These are phyloP conservation scores for Cheilosia soror DNA, from an alignment of 2,888 invertebrate genomes.

Conservation along the genomic window DNA sequence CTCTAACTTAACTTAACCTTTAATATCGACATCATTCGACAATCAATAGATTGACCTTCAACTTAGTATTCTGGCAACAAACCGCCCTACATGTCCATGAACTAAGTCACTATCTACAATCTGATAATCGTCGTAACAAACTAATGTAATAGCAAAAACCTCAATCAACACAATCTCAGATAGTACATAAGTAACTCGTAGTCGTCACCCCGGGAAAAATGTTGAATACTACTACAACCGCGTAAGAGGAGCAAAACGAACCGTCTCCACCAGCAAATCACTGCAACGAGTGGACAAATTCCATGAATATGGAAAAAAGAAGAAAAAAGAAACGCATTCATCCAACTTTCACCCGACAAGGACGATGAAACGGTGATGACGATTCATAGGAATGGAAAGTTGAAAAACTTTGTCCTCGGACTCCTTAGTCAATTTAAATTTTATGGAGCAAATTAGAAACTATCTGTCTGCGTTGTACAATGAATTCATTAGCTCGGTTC, in stretches of 20 bases:
- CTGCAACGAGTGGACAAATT: conserved; percentile 52
- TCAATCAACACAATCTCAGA: conserved; percentile 40
- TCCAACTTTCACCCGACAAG: conserved; percentile 19
- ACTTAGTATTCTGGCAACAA: too few relatives aligned
- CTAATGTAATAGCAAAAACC: conserved; percentile 28
- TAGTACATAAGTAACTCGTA: conserved; percentile 34
- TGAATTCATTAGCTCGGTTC: conserved; percentile 74
- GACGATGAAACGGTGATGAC: conserved; percentile 27
- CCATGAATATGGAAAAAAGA: conserved; percentile 15
- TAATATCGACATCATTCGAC: too few relatives aligned
- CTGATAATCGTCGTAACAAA: background rate
- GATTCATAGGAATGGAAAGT: conserved; percentile 45
- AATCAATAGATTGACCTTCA: too few relatives aligned
- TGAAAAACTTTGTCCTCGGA: conserved; percentile 73
- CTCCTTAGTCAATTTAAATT: conserved; percentile 74
- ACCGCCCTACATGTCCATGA: background rate
- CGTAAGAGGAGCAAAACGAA: conserved; percentile 16
- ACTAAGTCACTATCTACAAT: background rate
- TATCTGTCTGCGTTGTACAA: conserved; percentile 73
- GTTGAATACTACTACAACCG: conserved; percentile 9
- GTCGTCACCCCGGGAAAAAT: conserved; percentile 21
- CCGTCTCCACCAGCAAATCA: conserved; percentile 37
- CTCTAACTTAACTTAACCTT: too few relatives aligned
- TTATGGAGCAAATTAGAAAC: conserved; percentile 75
- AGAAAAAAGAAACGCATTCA: conserved; percentile 17